Conservation (phyloP, 2,888 invertebrate genomes). For the Pegoplata infirma region DNA sequence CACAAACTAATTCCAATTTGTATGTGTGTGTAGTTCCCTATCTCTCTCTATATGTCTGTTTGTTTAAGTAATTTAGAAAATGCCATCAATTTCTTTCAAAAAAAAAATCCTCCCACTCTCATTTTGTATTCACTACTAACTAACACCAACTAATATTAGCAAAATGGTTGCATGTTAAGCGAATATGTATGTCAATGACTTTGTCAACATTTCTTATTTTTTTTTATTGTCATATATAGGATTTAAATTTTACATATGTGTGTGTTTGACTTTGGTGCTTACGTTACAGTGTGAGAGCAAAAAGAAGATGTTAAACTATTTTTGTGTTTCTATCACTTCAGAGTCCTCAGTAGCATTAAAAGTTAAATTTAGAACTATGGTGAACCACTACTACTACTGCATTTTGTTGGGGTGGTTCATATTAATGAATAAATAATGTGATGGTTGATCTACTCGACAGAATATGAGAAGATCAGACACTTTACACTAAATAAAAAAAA, state of each 20-base stretch:
- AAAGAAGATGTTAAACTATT: conserved; percentile 10
- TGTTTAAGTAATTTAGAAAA: conserved; percentile 17
- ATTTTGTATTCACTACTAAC: too few relatives aligned
- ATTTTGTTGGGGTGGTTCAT: too few relatives aligned
- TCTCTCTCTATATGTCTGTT: not conserved
- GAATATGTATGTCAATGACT: conserved; percentile 72
- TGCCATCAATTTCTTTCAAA: not conserved
- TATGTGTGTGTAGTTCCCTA: too few relatives aligned
- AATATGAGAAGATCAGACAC: too few relatives aligned
- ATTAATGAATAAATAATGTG: too few relatives aligned
- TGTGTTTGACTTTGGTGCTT: not conserved
- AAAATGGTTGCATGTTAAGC: conserved; percentile 60
- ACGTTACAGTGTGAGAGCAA: not conserved
- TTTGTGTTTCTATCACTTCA: conserved; percentile 6
- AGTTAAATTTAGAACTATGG: conserved; percentile 26
- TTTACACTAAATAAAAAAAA: too few relatives aligned
- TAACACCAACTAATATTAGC: not conserved
- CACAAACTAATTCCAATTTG: not conserved
- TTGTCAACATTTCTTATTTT: conserved; percentile 68
- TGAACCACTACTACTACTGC: not conserved
- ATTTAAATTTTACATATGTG: not conserved
- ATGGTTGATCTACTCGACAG: too few relatives aligned
- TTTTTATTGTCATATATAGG: not conserved
- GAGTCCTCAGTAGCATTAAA: conserved; percentile 9
- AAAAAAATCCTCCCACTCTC: not conserved